Conservation (phyloP, 2,797 vertebrate species). For the Enteromius unitaeniatus region DNA sequence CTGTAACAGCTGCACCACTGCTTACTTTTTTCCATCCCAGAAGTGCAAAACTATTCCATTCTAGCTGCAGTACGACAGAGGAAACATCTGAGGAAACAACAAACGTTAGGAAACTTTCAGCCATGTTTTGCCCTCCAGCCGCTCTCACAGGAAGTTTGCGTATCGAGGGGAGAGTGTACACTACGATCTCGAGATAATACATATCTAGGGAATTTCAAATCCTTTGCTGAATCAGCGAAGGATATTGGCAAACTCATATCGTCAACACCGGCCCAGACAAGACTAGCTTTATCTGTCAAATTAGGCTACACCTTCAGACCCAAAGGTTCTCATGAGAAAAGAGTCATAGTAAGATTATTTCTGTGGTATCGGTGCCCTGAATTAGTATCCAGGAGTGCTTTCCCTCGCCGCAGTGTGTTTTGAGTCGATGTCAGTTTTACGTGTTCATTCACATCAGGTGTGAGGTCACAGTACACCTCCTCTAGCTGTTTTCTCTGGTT, state of each 20-base stretch:
- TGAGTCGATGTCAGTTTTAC: conserved; percentile 5
- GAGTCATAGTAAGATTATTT: conserved; percentile 15
- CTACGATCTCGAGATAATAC: neutral
- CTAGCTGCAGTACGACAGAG: conserved; percentile 6
- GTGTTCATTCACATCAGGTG: conserved; percentile 44
- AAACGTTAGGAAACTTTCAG: neutral
- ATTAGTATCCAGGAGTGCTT: conserved; percentile 18
- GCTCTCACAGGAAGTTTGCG: neutral
- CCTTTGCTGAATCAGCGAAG: conserved; percentile 23
- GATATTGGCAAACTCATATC: neutral
- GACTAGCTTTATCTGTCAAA: conserved; percentile 1
- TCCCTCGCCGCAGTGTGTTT: conserved; percentile 7
- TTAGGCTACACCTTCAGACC: conserved; percentile 18
- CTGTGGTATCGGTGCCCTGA: conserved; percentile 7
- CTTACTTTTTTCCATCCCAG: conserved; percentile 46
- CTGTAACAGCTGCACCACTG: conserved; percentile 24
- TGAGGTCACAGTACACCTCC: conserved; percentile 44
- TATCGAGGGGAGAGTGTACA: no score
- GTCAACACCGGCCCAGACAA: conserved; percentile 6
- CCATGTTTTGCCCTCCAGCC: neutral
- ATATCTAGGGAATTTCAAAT: conserved; percentile 14
- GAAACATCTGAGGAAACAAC: conserved; percentile 30
- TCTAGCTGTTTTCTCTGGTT: conserved; percentile 29
- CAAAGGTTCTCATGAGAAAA: conserved; percentile 35
- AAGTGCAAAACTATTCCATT: conserved; percentile 46